These are phyloP conservation scores for Steromphala cineraria DNA, from an alignment of 2,888 invertebrate genomes.

Conservation along the genomic window DNA sequence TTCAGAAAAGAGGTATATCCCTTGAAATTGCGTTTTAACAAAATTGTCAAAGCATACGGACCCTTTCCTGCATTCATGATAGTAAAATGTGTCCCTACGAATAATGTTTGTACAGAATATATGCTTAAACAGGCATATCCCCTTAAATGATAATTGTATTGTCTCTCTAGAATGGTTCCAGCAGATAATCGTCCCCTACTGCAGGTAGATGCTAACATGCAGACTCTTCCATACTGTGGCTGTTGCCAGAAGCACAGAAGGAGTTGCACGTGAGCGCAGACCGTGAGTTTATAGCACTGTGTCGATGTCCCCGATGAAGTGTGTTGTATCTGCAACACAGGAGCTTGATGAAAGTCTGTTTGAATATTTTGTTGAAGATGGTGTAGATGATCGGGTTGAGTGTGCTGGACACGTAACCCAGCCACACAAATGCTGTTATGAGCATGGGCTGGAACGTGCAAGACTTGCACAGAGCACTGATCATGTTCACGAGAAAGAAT, in stretches of 20 bases:
- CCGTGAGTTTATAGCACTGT: slow-evolving; percentile 29
- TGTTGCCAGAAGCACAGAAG: slow-evolving; percentile 27
- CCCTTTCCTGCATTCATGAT: no score
- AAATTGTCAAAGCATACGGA: no score
- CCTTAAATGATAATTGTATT: background rate
- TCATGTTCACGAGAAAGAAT: slow-evolving; percentile 73
- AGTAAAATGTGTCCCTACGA: no score
- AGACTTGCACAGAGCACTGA: slow-evolving; percentile 82
- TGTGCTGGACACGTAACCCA: slow-evolving; percentile 73
- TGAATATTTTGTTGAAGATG: slow-evolving; percentile 74
- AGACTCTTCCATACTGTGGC: slow-evolving; percentile 34
- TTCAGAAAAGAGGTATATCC: no score
- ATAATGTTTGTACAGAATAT: no score
- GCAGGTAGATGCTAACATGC: slow-evolving; percentile 24
- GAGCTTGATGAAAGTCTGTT: slow-evolving; percentile 70
- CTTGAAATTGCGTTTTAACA: no score
- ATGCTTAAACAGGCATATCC: no score
- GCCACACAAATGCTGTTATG: slow-evolving; percentile 73
- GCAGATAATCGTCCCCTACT: background rate
- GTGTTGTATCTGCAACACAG: slow-evolving; percentile 65
- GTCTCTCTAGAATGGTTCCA: background rate
- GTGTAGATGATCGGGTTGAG: slow-evolving; percentile 76
- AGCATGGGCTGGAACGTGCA: slow-evolving; percentile 80
- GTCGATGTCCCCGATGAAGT: slow-evolving; percentile 55
- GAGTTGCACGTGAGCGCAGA: slow-evolving; percentile 19